Conservation (phyloP, 2,888 invertebrate species). For the Epirrhoe alternata region DNA sequence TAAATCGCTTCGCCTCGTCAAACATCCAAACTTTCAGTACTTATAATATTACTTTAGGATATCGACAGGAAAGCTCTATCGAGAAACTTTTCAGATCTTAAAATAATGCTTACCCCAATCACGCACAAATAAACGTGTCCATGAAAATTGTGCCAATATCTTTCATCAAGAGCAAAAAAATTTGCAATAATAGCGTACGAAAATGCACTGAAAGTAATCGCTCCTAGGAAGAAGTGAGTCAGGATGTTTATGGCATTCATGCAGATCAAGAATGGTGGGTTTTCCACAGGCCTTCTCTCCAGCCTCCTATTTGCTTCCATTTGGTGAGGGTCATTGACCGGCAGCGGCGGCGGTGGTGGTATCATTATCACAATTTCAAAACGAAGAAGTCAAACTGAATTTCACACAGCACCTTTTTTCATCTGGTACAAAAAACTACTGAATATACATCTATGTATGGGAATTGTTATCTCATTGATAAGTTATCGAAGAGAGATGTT, state of each 20-base stretch:
- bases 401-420: background rate
- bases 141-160: conserved; percentile 32
- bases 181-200: conserved; percentile 31
- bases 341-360: conserved; percentile 36
- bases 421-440: background rate
- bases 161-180: background rate
- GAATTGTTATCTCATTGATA: background rate
- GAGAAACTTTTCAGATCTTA: no score
- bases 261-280: conserved; percentile 37
- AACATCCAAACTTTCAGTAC: no score
- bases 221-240: conserved; percentile 57
- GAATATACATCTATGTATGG: background rate
- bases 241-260: conserved; percentile 52
- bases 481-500: conserved; percentile 5
- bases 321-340: conserved; percentile 26
- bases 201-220: conserved; percentile 51
- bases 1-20: no score
- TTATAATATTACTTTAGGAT: background rate
- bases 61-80: no score
- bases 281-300: conserved; percentile 26
- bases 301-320: conserved; percentile 42
- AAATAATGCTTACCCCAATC: conserved; percentile 60
- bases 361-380: conserved; percentile 21
- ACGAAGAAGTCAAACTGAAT: background rate
- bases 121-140: conserved; percentile 62